These are phyloP conservation scores for Eupeodes corollae DNA, from an alignment of 1,140 invertebrate genomes.

Conservation along the genomic window DNA sequence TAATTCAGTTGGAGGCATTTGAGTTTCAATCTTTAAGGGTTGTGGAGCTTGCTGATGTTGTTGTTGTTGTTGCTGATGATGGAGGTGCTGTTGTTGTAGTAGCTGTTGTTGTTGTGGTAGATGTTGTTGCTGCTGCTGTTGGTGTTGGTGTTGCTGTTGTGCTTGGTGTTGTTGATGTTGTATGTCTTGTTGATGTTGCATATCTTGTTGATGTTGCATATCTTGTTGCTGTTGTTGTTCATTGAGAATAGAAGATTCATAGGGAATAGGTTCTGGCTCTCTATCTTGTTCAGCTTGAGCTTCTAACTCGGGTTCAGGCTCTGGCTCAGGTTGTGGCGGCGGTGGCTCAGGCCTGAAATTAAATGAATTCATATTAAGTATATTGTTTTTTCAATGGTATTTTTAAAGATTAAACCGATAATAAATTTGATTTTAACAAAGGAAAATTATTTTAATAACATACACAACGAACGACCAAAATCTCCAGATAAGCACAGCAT, in stretches of 20 bases:
- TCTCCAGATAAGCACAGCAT: too few relatives aligned
- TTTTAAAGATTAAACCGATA: too few relatives aligned
- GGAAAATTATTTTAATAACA: too few relatives aligned
- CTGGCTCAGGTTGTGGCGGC: slow-evolving; percentile 23
- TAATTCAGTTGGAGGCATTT: slow-evolving; percentile 8
- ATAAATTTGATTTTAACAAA: too few relatives aligned
- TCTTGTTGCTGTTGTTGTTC: not conserved
- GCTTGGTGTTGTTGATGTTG: slow-evolving; percentile 11
- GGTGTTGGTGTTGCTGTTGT: slow-evolving; percentile 11
- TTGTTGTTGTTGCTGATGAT: not conserved
- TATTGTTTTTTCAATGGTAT: too few relatives aligned
- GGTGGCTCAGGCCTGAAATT: slow-evolving; percentile 1
- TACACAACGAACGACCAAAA: too few relatives aligned
- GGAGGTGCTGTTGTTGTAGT: slow-evolving; percentile 13
- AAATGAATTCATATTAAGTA: too few relatives aligned
- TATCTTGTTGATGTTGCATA: slow-evolving; percentile 14
- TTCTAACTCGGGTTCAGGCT: slow-evolving; percentile 17
- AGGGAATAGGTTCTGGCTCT: too few relatives aligned
- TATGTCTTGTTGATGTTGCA: not conserved
- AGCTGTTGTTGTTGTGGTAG: too few relatives aligned
- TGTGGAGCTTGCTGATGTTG: slow-evolving; percentile 5
- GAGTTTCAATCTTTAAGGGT: not conserved
- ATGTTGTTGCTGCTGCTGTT: slow-evolving; percentile 12
- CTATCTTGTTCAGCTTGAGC: too few relatives aligned
- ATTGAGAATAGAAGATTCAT: too few relatives aligned